Conservation (phyloP, 2,888 invertebrate species). For the Meloe dianella region DNA sequence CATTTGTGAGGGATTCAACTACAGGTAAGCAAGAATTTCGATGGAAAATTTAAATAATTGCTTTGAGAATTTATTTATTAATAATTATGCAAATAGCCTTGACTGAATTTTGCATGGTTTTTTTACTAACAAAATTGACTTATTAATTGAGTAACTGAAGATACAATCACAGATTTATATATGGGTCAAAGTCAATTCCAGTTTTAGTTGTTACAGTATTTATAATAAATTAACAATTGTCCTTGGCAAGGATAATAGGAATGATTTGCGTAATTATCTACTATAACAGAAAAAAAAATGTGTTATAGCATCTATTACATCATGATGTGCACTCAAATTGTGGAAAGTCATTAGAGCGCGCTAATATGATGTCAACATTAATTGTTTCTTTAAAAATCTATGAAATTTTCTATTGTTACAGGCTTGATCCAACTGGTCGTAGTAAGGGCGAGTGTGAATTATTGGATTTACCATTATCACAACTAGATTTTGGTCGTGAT, state of each 20-base stretch:
- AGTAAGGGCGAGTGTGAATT: slow-evolving; percentile 81
- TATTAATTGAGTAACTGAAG: background rate
- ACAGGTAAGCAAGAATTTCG: too few species aligned
- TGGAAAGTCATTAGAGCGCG: slow-evolving; percentile 27
- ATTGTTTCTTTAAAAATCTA: background rate
- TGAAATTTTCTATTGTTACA: slow-evolving; percentile 48
- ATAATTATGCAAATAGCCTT: background rate
- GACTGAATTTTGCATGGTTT: background rate
- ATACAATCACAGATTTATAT: background rate
- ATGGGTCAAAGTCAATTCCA: background rate
- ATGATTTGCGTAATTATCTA: slow-evolving; percentile 5
- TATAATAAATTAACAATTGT: background rate
- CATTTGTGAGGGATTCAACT: slow-evolving; percentile 84
- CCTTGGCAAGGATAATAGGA: slow-evolving; percentile 24
- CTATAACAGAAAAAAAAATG: slow-evolving; percentile 2
- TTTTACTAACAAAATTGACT: background rate
- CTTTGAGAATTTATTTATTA: background rate
- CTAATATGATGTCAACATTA: slow-evolving; percentile 23
- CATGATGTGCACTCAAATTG: slow-evolving; percentile 28
- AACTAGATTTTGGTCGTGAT: slow-evolving; percentile 70
- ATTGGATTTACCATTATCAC: slow-evolving; percentile 72
- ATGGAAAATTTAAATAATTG: slow-evolving; percentile 27
- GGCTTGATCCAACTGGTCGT: slow-evolving; percentile 71
- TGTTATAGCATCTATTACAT: slow-evolving; percentile 30
- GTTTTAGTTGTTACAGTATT: too few species aligned